Percentiles rank a stretch among this genome's conserved stretches.
Evolutionary conservation across 2,888 invertebrate species (phyloP).

Genomic region (Microctonus hyperodae): DNA sequence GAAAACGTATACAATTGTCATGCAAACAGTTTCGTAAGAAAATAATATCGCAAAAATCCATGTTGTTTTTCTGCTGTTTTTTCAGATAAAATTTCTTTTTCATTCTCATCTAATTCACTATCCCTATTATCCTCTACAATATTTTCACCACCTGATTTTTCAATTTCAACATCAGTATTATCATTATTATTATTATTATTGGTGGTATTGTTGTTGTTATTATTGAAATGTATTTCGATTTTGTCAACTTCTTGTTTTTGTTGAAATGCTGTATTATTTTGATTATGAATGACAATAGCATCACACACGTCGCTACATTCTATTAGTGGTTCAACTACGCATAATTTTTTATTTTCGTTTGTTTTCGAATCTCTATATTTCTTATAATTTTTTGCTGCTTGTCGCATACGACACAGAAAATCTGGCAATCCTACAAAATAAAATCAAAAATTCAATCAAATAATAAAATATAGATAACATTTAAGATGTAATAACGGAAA

Average conservation of each 20-base stretch:
- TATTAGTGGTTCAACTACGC: not conserved
- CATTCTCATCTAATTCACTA: conserved; percentile 30
- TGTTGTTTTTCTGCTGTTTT: conserved; percentile 44
- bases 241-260: not conserved
- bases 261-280: conserved; percentile 12
- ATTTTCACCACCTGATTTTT: conserved; percentile 9
- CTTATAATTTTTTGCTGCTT: conserved; percentile 73
- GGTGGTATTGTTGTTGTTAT: not conserved
- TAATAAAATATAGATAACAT: not conserved
- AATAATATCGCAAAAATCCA: conserved; percentile 54
- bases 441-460: conserved; percentile 24
- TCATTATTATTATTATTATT: not conserved
- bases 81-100: conserved; percentile 36
- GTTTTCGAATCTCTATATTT: conserved; percentile 59
- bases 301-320: conserved; percentile 15
- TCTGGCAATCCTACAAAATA: conserved; percentile 81
- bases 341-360: not conserved
- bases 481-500: conserved; percentile 1
- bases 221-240: not conserved
- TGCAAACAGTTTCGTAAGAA: conserved; percentile 55
- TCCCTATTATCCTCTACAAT: conserved; percentile 16
- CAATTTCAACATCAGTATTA: conserved; percentile 14
- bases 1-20: conserved; percentile 47
- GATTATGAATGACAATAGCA: not conserved
- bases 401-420: conserved; percentile 74